These are phyloP conservation scores for Peromyscus melanophrys DNA, from an alignment of 2,797 vertebrate genomes.

Conservation along the genomic window DNA sequence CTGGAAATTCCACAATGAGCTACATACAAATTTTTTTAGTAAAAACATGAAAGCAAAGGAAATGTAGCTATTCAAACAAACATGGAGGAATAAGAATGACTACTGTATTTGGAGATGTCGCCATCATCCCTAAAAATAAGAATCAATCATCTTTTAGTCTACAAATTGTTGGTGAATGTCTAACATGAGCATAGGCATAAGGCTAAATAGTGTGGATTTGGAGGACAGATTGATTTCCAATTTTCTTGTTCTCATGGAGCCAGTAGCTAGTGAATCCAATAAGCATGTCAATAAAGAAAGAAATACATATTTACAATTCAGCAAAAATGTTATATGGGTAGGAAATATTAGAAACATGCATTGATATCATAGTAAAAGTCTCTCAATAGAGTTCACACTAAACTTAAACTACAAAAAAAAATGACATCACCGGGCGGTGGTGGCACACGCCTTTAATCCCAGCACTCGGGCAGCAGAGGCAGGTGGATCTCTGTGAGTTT, in stretches of 20 bases:
- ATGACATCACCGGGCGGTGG: too few species aligned
- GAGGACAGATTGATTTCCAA: neutral
- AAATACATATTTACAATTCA: constrained; percentile 29
- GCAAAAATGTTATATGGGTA: neutral
- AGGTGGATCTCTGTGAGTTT: too few species aligned
- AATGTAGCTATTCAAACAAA: constrained; percentile 42
- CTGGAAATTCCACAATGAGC: constrained; percentile 50
- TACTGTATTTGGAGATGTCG: neutral
- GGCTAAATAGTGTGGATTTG: neutral
- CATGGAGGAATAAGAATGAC: neutral
- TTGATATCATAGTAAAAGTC: neutral
- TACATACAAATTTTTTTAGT: constrained; percentile 69
- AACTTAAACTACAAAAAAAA: neutral
- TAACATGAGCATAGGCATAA: neutral
- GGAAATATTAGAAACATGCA: neutral
- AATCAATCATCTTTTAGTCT: constrained; percentile 41
- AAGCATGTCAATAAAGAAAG: constrained; percentile 22
- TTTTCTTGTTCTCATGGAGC: neutral
- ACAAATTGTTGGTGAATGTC: neutral
- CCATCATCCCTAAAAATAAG: neutral
- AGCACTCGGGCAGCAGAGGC: too few species aligned
- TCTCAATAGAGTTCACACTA: neutral
- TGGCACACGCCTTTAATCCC: too few species aligned
- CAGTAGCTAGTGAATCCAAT: neutral
- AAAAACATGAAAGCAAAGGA: constrained; percentile 51